Base-by-base conservation (phyloP, 2,113 vertebrate species). In the Poeciliopsis occidentalis region DNA sequence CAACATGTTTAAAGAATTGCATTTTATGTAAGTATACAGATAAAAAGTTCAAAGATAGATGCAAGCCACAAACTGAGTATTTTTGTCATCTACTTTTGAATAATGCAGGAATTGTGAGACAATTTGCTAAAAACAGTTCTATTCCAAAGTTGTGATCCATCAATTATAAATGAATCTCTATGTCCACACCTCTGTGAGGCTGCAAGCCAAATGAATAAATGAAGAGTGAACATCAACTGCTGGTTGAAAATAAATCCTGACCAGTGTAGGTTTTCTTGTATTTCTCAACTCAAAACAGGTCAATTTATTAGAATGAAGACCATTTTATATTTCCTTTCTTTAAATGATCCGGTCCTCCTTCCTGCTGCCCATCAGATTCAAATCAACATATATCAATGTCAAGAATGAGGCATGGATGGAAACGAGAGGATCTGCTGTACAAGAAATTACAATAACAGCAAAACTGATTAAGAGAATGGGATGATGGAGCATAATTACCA, bases 391-490 rank as follows among this genome's bases (percentile, higher is more conserved):
- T 60, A 51, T 32, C 27, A 34, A 37, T 71, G 77, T 77, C 37
- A 51, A 66, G 60, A 81, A 75, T 30, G 66, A 85, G 68, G 68
- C 80, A 60, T 67, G 57, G 70, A 60, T 79, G 26, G 60, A 67
- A 68, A 79, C 30, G 41, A 34, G 54, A 79, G 41, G n/a, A 65
- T 73, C 8, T n/a, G 24, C 31, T 61, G n/a, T 77, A 69, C 44
- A 66, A 39, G 34, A 75, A 73, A 76, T 60, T 12, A 61, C 76
- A 81, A 86, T 27, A 86, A 57, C 75, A 78, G 66, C 69, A 80
- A 83, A 84, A 86, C 39, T 63, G 47, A 87, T 78, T 68, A 82
- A 60, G 68, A 74, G 78, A 64, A 66, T 84, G 75, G 67, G 57
- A 79, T 79, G 47, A 83, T n/a, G 32, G 37, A 17, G 19, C 11